phyloP scores from a whole-genome alignment of 37 sponge, comb jelly and placozoan genomes.

The Corticium candelabrum region DNA sequence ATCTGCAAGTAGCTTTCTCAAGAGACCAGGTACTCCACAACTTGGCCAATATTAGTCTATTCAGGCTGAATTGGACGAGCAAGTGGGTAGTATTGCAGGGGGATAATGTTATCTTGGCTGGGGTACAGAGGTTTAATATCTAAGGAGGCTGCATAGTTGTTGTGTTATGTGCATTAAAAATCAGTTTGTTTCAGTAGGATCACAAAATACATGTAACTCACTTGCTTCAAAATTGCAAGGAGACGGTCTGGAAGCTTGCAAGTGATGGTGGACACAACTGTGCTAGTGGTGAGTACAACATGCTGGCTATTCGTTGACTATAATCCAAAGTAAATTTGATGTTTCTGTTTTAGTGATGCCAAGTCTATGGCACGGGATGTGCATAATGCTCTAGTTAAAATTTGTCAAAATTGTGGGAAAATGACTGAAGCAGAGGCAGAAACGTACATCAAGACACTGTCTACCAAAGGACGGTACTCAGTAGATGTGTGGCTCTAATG shows the following conservation, averaged over 20 bases:
- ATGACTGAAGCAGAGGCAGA: constrained; percentile 57
- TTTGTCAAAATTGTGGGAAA: constrained; percentile 54
- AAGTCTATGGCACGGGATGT: constrained; percentile 97
- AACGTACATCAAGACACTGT: constrained; percentile 74
- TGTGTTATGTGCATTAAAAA: background rate
- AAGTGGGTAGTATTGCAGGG: too few species aligned
- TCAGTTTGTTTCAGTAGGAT: background rate
- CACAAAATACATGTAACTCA: constrained; percentile 80
- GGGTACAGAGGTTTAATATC: too few species aligned
- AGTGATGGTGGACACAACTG: constrained; percentile 68
- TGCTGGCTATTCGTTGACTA: background rate
- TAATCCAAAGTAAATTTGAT: background rate
- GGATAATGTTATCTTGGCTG: too few species aligned
- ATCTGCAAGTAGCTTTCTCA: constrained; percentile 79
- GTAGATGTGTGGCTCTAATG: constrained; percentile 91
- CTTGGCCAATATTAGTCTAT: background rate
- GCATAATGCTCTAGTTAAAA: constrained; percentile 50
- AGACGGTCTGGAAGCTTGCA: constrained; percentile 38
- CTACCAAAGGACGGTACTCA: constrained; percentile 63
- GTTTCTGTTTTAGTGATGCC: constrained; percentile 68
- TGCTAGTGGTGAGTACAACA: constrained; percentile 68
- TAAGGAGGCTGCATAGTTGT: too few species aligned
- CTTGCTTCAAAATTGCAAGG: constrained; percentile 32
- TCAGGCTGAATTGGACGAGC: background rate
- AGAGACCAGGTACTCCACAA: constrained; percentile 61